Evolutionary conservation across 2,113 vertebrate species (phyloP), one percentile per base, ranked within the genome.

Genomic region (Dipodomys stephensi): DNA sequence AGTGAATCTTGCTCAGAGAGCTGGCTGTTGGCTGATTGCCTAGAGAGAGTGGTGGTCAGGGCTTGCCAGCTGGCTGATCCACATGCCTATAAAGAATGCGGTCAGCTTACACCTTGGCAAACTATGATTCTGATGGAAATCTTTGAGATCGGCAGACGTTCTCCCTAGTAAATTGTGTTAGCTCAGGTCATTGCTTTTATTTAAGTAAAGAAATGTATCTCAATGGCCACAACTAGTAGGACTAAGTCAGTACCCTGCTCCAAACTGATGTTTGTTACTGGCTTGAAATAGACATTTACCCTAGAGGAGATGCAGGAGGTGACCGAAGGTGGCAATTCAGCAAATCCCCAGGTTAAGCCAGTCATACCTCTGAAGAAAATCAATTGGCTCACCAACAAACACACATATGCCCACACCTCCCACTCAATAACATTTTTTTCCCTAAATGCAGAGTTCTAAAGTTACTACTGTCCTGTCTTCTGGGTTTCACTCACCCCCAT

Each of bases 101-200:
- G 96, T 96, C 96, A 95, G 93, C 95, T 96, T 96, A 96, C 91
- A 95, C 93, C 91, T 97, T 95, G 96, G 95, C 94, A 94, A 94
- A 91, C 89, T 80, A 79, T 28, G 78, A 89, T 95, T 96, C 72
- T 74, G 87, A 96, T 96, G 92, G 95, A 73, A 96, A 97, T 95
- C 90, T 90, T 92, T 89, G 96, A 95, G 91, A 90, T 95, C 69
- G 9, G 87, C 90, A 90, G 92, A 91, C 32, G 1, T 80, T 94
- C 93, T 95, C 79, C 85, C 78, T 94, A 76, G 93, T 85, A 89
- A 93, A 92, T n/a, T 83, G 39, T 11, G 4, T 83, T 67, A 87
- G 90, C 90, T 95, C 89, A 73, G 91, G 84, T 71, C 87, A 39
- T 73, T 93, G 79, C 87, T 95, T 97, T 95, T 91, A 87, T 83